Evolutionary conservation across 1,140 invertebrate species (phyloP), one percentile per base, ranked within the genome.

Genomic region (Scaptomyza pallida): DNA sequence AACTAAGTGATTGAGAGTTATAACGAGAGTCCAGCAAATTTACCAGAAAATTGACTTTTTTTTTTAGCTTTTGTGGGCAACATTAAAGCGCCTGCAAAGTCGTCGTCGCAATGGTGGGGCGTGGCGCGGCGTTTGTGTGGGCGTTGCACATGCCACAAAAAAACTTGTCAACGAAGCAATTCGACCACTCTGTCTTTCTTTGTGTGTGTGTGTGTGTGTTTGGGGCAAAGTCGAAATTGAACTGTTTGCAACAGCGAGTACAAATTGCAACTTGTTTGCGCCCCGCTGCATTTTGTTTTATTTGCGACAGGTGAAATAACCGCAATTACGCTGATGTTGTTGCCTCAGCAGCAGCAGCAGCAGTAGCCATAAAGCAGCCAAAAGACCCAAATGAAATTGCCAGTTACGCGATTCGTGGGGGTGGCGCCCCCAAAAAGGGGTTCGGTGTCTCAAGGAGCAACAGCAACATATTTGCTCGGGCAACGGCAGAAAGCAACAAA

Each of bases 21-120:
- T 89, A 89, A 89, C 75, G 75, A 89, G 75, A 30, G 26, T 82
- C 67, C 72, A 70, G 78, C 86, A 89, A 89, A 89, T 89, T 89
- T 89, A 89, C 72, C 88, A 89, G 86, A 89, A 89, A 89, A 89
- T 89, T 89, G 88, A 89, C 88, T 89, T 89, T 89, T 82, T 89
- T 89, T 89, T 82, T n/a, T n/a, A n/a, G n/a, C n/a, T n/a, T n/a
- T n/a, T 81, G 68, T 89, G 77, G 77, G 77, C 67, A 77, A 62
- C 68, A 86, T 85, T 88, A 88, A 88, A 82, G 80, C 68, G 78
- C 72, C 71, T 70, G 65, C 63, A 62, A 64, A 30, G 60, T 33
- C 40, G 50, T 41, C 26, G 26, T 9, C 8, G 54, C 8, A 0
- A 30, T 4, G n/a, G 47, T 16, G 21, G 2, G 41, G 33, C 21